A percentile compares a stretch with the other conserved stretches of the same genome.
These are phyloP conservation scores for Neoscelio sp. DNA, from an alignment of 2,888 invertebrate species.

Conservation along the genomic window DNA sequence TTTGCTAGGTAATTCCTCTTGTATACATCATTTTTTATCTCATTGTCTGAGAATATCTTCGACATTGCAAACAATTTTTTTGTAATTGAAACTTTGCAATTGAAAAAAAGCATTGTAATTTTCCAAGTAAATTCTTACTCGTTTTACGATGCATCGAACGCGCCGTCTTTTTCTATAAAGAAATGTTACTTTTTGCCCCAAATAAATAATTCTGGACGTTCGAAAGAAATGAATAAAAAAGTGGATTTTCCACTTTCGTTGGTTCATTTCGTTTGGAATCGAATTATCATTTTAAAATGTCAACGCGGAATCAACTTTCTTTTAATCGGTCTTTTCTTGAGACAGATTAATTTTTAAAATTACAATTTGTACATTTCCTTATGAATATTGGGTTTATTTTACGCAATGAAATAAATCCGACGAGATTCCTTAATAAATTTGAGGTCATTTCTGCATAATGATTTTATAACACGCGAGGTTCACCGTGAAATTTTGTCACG, in stretches of 20 bases:
- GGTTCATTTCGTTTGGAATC: conserved; percentile 7
- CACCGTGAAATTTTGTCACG: conserved; percentile 53
- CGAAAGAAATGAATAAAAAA: too few relatives aligned
- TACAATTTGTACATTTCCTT: too few relatives aligned
- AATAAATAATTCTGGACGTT: conserved; percentile 9
- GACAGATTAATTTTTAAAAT: too few relatives aligned
- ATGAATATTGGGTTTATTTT: too few relatives aligned
- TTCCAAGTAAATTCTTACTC: too few relatives aligned
- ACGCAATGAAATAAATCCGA: too few relatives aligned
- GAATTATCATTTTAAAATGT: conserved; percentile 28
- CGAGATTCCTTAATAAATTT: conserved; percentile 43
- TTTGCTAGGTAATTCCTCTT: too few relatives aligned
- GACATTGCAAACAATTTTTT: too few relatives aligned
- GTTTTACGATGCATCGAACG: too few relatives aligned
- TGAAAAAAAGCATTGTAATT: background rate
- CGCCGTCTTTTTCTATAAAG: too few relatives aligned
- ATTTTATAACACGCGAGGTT: conserved; percentile 56
- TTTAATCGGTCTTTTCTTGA: background rate
- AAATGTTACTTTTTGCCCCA: background rate
- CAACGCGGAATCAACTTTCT: conserved; percentile 2
- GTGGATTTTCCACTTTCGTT: conserved; percentile 18
- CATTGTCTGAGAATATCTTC: too few relatives aligned
- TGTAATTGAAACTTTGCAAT: background rate
- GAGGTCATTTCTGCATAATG: conserved; percentile 62
- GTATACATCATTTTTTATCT: too few relatives aligned